A percentile compares a stretch with the other conserved stretches of the same genome.
These are phyloP conservation scores for Epiperipatus broadwayi DNA, from an alignment of 2,888 invertebrate genomes.

Conservation along the genomic window DNA sequence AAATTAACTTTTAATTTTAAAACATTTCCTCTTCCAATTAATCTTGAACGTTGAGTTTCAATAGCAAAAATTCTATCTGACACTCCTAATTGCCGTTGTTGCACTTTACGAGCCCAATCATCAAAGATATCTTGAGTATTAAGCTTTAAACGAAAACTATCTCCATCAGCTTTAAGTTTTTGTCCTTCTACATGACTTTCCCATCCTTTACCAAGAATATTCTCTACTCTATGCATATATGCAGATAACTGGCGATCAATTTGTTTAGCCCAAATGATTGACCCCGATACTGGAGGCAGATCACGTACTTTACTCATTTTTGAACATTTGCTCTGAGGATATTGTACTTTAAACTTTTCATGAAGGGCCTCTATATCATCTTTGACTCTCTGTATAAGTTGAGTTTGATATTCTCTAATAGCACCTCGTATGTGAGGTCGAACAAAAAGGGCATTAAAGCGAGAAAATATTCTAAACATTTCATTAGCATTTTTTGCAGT, in stretches of 20 bases:
- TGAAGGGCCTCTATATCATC: conserved; percentile 95
- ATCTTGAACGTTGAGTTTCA: conserved; percentile 41
- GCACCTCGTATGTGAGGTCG: conserved; percentile 96
- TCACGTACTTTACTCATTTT: conserved; percentile 76
- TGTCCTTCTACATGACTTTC: conserved; percentile 98
- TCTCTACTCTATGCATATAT: conserved; percentile 88
- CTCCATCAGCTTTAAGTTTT: conserved; percentile 87
- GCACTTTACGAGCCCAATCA: conserved; percentile 85
- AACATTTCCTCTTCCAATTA: conserved; percentile 57
- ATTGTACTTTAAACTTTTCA: conserved; percentile 95
- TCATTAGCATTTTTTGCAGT: conserved; percentile 98
- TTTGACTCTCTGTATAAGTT: conserved; percentile 93
- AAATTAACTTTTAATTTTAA: conserved; percentile 79
- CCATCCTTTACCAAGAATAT: conserved; percentile 96
- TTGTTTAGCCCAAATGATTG: conserved; percentile 89
- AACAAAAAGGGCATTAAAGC: conserved; percentile 96
- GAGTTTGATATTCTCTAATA: conserved; percentile 96
- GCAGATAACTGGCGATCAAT: conserved; percentile 92
- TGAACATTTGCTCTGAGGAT: conserved; percentile 81
- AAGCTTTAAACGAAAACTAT: conserved; percentile 85
- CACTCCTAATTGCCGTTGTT: conserved; percentile 79
- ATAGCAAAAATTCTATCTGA: conserved; percentile 85
- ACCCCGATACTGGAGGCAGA: conserved; percentile 88
- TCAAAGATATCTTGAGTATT: conserved; percentile 95
- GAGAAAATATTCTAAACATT: conserved; percentile 92